Percentiles rank a stretch among this genome's conserved stretches.
Conservation (phyloP, 2,797 vertebrate species). For the Tragelaphus eurycerus region DNA sequence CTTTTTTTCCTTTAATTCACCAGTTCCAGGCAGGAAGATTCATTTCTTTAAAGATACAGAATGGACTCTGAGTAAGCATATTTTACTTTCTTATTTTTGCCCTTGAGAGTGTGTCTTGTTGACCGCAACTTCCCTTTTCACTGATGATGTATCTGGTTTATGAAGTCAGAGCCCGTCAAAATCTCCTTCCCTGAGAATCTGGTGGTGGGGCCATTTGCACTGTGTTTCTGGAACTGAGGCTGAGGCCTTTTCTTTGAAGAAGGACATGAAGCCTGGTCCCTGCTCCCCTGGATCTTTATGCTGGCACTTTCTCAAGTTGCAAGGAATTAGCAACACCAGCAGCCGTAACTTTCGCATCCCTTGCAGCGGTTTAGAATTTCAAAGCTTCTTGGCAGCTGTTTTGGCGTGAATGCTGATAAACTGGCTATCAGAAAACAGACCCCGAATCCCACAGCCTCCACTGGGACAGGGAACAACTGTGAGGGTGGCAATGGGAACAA, state of each 20-base stretch:
- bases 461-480: not conserved
- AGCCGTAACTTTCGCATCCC: not conserved
- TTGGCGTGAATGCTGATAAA: conserved; percentile 50
- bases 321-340: not conserved
- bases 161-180: not conserved
- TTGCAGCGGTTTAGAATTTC: conserved; percentile 44
- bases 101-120: not conserved
- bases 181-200: not conserved
- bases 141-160: not conserved
- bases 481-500: not conserved
- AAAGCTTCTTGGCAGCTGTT: conserved; percentile 33
- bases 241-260: not conserved
- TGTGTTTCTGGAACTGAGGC: not conserved
- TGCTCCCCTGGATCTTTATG: not conserved
- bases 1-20: conserved; percentile 63
- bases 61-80: conserved; percentile 23
- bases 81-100: not conserved
- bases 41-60: conserved; percentile 61
- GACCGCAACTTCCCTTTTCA: not conserved
- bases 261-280: not conserved
- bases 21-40: conserved; percentile 71
- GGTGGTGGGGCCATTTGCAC: not conserved
- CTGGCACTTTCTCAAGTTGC: not conserved
- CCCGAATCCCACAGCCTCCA: not conserved
- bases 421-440: not conserved